These are phyloP conservation scores for Sylvia borin DNA, from an alignment of 2,797 vertebrate genomes.

Conservation along the genomic window DNA sequence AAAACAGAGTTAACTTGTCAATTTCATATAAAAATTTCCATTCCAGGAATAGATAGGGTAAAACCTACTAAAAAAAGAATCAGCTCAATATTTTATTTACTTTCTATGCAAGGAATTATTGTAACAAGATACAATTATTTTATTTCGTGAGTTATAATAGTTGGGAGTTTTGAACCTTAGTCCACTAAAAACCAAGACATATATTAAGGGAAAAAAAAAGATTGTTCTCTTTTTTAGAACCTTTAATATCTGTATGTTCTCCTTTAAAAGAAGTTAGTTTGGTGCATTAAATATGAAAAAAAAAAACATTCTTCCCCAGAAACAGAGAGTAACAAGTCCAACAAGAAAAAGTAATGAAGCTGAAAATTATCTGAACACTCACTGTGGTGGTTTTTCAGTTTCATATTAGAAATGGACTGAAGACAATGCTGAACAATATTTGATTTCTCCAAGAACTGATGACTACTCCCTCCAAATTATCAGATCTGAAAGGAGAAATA, in stretches of 20 bases:
- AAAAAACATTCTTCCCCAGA: not conserved
- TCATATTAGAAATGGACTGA: not conserved
- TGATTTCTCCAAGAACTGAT: not conserved
- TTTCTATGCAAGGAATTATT: not conserved
- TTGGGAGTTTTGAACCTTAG: not conserved
- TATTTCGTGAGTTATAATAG: not conserved
- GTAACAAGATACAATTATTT: not conserved
- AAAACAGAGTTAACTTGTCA: not conserved
- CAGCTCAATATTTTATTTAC: not conserved
- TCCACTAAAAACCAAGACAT: not conserved
- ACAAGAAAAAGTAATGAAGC: not conserved
- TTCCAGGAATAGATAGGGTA: not conserved
- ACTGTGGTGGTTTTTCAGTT: not conserved
- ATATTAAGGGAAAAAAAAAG: not conserved
- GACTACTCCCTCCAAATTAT: not conserved
- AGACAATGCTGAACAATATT: not conserved
- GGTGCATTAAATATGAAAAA: not conserved
- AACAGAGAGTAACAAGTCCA: not conserved
- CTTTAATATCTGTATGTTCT: not conserved
- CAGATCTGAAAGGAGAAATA: not conserved
- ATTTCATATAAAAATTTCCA: not conserved
- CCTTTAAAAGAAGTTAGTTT: not conserved
- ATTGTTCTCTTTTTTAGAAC: not conserved
- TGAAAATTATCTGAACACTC: constrained; percentile 22
- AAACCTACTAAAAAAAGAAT: not conserved